A percentile compares a stretch with the other conserved stretches of the same genome.
These are phyloP conservation scores for Grapholita molesta DNA, from an alignment of 1,140 invertebrate genomes.

Conservation along the genomic window DNA sequence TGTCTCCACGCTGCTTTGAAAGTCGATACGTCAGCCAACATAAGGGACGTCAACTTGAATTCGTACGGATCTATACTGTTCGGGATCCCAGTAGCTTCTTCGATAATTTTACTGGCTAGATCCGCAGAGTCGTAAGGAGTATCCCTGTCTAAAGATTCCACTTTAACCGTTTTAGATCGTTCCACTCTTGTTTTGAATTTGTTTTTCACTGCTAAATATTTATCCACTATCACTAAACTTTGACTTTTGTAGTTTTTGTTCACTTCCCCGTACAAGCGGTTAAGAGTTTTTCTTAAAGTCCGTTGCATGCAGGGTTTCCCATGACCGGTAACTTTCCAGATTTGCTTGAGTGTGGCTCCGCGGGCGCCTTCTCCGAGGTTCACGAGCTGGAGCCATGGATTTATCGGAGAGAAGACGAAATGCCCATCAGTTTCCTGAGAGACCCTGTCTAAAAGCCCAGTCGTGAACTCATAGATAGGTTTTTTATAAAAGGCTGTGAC, in stretches of 20 bases:
- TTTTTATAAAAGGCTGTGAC: slow-evolving; percentile 36
- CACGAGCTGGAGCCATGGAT: slow-evolving; percentile 70
- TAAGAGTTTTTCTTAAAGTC: slow-evolving; percentile 42
- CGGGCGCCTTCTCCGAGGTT: slow-evolving; percentile 69
- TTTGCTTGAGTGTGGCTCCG: slow-evolving; percentile 55
- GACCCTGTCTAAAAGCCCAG: slow-evolving; percentile 48
- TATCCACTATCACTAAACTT: slow-evolving; percentile 47
- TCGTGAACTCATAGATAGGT: slow-evolving; percentile 56
- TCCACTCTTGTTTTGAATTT: slow-evolving; percentile 35
- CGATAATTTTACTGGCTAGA: slow-evolving; percentile 39
- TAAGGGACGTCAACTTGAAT: slow-evolving; percentile 76
- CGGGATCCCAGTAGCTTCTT: slow-evolving; percentile 32
- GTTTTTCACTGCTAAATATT: slow-evolving; percentile 43
- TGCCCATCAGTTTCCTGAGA: slow-evolving; percentile 43
- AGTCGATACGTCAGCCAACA: slow-evolving; percentile 84
- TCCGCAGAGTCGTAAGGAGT: slow-evolving; percentile 31
- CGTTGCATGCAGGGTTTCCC: slow-evolving; percentile 45
- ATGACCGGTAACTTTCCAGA: slow-evolving; percentile 61
- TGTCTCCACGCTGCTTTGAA: slow-evolving; percentile 85
- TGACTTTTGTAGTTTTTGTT: slow-evolving; percentile 32
- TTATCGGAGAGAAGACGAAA: slow-evolving; percentile 71
- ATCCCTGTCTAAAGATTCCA: slow-evolving; percentile 42
- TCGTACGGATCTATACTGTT: slow-evolving; percentile 51
- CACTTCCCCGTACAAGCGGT: slow-evolving; percentile 38
- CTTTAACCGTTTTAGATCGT: slow-evolving; percentile 37